Conservation (phyloP, 2,113 vertebrate species). For the Apodemus speciosus region DNA sequence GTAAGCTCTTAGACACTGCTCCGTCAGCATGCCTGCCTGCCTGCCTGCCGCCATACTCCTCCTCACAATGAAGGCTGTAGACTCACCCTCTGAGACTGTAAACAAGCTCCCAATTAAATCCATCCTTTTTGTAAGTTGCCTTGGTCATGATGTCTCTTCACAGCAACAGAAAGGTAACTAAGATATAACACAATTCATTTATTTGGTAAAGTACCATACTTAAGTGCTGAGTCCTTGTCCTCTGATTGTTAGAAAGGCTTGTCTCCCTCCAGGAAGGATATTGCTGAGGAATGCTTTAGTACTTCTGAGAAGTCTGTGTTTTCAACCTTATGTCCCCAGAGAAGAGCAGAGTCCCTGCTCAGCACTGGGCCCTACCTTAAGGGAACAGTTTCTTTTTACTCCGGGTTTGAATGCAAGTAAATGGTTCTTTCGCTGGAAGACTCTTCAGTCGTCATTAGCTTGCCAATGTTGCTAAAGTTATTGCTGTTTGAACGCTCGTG, state of each 20-base stretch:
- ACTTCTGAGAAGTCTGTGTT: background rate
- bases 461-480: background rate
- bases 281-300: background rate
- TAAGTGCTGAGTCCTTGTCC: background rate
- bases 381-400: background rate
- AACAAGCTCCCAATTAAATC: background rate
- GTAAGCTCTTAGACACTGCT: background rate
- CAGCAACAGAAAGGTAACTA: background rate
- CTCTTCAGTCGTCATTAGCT: background rate
- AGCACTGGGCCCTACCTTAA: background rate
- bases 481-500: background rate
- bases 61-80: background rate
- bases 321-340: background rate
- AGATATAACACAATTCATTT: background rate
- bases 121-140: background rate
- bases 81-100: background rate
- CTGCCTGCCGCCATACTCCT: background rate
- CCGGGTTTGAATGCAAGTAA: constrained; percentile 29
- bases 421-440: background rate
- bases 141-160: background rate
- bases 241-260: background rate
- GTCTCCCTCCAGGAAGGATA: background rate
- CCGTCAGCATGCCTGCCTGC: background rate
- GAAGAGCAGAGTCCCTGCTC: background rate
- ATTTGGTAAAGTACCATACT: background rate